Evolutionary conservation across 2,113 vertebrate genomes (phyloP).

Genomic region (Ciconia boyciana): DNA sequence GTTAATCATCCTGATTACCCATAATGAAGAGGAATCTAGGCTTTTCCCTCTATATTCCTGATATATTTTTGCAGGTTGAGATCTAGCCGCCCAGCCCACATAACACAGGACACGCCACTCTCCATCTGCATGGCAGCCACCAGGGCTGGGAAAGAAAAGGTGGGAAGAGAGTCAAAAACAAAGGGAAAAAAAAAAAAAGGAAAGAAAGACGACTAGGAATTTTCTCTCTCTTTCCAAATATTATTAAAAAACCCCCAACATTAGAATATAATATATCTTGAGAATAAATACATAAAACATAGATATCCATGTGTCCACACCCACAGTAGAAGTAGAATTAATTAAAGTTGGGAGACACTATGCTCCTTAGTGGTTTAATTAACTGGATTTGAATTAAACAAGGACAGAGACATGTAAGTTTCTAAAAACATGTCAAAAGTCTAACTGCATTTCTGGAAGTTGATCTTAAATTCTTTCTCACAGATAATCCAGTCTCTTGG

Average conservation of each 20-base stretch:
- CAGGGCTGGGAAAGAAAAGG: background rate
- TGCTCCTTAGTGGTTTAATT: constrained; percentile 46
- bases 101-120: rapidly evolving
- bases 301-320: background rate
- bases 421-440: constrained; percentile 40
- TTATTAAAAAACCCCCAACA: background rate
- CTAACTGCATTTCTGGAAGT: constrained; percentile 34
- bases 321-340: constrained; percentile 43
- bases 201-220: background rate
- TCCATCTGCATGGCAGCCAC: background rate
- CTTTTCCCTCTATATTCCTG: background rate
- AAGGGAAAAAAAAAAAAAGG: no score
- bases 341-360: constrained; percentile 51
- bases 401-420: constrained; percentile 22
- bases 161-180: background rate
- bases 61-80: background rate
- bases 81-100: background rate
- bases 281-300: background rate
- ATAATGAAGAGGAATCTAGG: background rate
- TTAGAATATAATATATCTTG: background rate
- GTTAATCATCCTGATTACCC: background rate
- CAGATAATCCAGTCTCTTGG: constrained; percentile 59
- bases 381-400: constrained; percentile 49
- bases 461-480: constrained; percentile 55
- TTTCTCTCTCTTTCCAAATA: background rate